phyloP scores from a whole-genome alignment of 2,113 vertebrate genomes.

The Trachemys scripta region DNA sequence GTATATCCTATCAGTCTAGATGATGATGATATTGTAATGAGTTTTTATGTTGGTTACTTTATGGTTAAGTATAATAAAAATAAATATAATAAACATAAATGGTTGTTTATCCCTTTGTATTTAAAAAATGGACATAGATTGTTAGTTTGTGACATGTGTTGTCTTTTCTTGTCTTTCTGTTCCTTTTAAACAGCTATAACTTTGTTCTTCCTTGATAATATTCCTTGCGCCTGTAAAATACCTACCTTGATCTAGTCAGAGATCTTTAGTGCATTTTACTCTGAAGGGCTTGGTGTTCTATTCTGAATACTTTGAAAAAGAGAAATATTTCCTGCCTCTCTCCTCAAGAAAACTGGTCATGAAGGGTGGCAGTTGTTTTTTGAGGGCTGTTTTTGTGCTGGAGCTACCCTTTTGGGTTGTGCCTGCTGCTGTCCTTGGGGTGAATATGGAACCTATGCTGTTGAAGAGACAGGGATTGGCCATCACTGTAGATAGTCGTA shows the following conservation, averaged over 20 bases:
- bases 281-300: not conserved
- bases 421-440: not conserved
- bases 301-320: not conserved
- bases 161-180: not conserved
- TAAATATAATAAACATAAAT: not conserved
- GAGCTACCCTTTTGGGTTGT: not conserved
- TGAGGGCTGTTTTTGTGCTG: not conserved
- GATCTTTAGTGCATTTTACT: not conserved
- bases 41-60: not conserved
- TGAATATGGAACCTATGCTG: not conserved
- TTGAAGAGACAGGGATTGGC: not conserved
- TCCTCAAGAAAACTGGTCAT: not conserved
- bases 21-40: not conserved
- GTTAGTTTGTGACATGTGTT: not conserved
- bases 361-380: not conserved
- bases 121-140: not conserved
- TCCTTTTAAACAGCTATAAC: not conserved
- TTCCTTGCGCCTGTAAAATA: not conserved
- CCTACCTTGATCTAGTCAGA: not conserved
- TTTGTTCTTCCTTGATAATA: not conserved
- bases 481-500: not conserved
- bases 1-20: not conserved
- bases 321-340: not conserved
- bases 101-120: not conserved
- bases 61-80: not conserved